Conservation (phyloP, 2,113 vertebrate genomes). For the Coturnix japonica region DNA sequence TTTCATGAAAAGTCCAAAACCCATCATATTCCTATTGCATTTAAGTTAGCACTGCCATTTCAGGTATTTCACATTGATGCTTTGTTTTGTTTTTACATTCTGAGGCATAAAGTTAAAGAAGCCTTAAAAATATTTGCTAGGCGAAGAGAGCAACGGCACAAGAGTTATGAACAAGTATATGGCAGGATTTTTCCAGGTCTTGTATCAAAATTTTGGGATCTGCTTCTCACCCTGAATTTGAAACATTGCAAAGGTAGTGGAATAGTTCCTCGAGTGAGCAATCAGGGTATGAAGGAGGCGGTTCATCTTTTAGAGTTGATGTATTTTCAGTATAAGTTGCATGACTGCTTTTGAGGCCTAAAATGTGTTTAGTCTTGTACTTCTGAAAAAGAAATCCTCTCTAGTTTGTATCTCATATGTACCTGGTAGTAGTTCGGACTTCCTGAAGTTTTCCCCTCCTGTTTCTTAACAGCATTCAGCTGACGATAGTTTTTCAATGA, state of each 20-base stretch:
- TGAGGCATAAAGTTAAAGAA: neutral
- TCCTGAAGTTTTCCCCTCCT: neutral
- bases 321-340: neutral
- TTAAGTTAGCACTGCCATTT: neutral
- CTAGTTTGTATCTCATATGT: neutral
- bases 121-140: neutral
- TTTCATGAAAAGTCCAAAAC: neutral
- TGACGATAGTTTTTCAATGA: neutral
- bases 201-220: neutral
- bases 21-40: neutral
- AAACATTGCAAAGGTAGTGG: neutral
- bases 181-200: neutral
- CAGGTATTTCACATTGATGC: fast-evolving
- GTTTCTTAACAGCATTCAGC: neutral
- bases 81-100: neutral
- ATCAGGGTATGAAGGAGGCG: neutral
- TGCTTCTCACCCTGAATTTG: neutral
- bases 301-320: neutral
- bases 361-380: neutral
- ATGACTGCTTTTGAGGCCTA: neutral
- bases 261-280: neutral
- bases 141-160: neutral
- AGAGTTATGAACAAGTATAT: neutral
- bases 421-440: neutral
- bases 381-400: neutral